phyloP scores from a whole-genome alignment of 2,888 invertebrate species.

The Nephrotoma flavescens region DNA sequence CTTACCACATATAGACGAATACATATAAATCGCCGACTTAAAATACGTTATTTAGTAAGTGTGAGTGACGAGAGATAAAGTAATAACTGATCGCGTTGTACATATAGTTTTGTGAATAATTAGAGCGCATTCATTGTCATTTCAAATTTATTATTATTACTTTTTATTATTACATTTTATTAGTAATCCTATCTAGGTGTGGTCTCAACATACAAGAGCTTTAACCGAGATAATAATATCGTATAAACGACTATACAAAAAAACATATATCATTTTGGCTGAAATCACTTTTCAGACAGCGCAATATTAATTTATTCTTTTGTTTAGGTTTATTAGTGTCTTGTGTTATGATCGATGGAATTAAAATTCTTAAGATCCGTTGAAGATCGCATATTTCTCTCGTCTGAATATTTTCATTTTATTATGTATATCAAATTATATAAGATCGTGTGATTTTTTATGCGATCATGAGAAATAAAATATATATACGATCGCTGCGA shows the following conservation, averaged over 20 bases:
- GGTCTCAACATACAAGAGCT: background rate
- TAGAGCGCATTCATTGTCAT: background rate
- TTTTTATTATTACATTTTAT: background rate
- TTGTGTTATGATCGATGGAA: background rate
- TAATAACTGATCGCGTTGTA: background rate
- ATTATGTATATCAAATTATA: background rate
- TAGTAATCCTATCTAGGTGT: background rate
- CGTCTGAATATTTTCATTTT: background rate
- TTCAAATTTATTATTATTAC: background rate
- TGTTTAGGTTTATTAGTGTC: background rate
- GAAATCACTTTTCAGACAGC: background rate
- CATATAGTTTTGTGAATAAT: background rate
- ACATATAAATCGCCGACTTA: background rate
- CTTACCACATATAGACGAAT: too few species aligned
- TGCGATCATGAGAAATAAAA: background rate
- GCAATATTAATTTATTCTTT: background rate
- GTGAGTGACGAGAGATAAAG: background rate
- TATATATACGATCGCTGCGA: background rate
- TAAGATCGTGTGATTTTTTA: background rate
- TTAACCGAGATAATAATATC: background rate
- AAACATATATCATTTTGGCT: background rate
- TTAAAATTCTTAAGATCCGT: background rate
- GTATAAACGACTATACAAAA: background rate
- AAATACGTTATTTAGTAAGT: too few species aligned
- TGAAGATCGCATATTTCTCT: background rate